Percentiles rank a stretch among this genome's conserved stretches.
Evolutionary conservation across 2,797 vertebrate genomes (phyloP).

Genomic region (Fundulus diaphanus): DNA sequence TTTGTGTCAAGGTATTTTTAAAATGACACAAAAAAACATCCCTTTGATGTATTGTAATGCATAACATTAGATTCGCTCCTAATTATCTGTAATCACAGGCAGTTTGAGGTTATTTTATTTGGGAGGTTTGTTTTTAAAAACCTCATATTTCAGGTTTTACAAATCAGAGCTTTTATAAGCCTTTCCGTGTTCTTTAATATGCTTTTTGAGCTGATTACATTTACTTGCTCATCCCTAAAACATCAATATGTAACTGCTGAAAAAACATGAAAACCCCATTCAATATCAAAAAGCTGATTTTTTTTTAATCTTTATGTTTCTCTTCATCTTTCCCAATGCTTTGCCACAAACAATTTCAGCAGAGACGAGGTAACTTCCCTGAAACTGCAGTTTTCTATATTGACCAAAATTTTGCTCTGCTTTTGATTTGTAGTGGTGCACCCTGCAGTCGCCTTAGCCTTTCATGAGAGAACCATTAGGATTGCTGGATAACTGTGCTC

Average conservation of each 20-base stretch:
- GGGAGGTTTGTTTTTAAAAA: too few species aligned
- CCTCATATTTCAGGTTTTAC: too few species aligned
- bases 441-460: background rate
- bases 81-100: background rate
- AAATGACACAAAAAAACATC: background rate
- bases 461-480: slow-evolving; percentile 11
- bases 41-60: background rate
- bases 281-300: background rate
- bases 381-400: background rate
- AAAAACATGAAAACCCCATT: background rate
- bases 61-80: too few species aligned
- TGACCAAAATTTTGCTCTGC: slow-evolving; percentile 4
- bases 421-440: slow-evolving; percentile 13
- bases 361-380: background rate
- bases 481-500: slow-evolving; percentile 37
- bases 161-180: background rate
- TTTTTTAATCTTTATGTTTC: background rate
- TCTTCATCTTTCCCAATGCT: background rate
- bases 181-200: background rate
- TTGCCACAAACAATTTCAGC: background rate
- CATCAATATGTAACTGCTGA: background rate
- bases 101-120: too few species aligned
- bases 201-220: background rate
- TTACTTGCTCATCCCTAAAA: background rate
- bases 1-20: background rate